Conservation (phyloP, 2,888 invertebrate species). For the Troilus luridus region DNA sequence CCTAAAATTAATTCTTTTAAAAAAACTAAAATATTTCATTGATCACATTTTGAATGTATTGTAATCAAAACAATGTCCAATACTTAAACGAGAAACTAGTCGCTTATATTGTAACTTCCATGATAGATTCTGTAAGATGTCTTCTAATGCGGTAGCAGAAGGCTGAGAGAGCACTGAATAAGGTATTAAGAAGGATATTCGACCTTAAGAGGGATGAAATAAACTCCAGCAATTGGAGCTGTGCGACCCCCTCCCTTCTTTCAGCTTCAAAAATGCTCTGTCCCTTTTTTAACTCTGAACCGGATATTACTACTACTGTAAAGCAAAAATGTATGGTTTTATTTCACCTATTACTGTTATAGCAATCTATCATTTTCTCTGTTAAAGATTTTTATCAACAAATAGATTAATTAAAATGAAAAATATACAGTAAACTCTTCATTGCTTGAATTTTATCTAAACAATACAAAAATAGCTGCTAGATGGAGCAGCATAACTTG, state of each 20-base stretch:
- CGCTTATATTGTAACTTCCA: background rate
- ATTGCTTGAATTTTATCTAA: background rate
- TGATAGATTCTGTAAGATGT: background rate
- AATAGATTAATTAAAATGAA: background rate
- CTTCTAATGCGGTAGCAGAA: background rate
- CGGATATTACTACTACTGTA: background rate
- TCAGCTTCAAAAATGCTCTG: background rate
- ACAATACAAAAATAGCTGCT: background rate
- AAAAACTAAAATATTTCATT: no score
- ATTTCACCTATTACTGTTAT: background rate
- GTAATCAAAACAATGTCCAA: background rate
- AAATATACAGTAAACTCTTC: background rate
- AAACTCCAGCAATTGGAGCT: slow-evolving; percentile 26
- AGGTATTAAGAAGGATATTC: slow-evolving; percentile 41
- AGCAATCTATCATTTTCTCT: background rate
- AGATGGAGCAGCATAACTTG: no score
- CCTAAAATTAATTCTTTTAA: no score
- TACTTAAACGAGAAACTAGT: background rate
- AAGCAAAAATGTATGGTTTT: background rate
- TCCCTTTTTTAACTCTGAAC: background rate
- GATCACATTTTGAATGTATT: no score
- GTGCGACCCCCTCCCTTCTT: background rate
- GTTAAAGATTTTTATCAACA: background rate
- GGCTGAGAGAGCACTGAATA: background rate
- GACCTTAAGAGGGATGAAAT: slow-evolving; percentile 50